Base-by-base conservation (phyloP, 2,797 vertebrate genomes). In the Parauchenoglanis punctatus region DNA sequence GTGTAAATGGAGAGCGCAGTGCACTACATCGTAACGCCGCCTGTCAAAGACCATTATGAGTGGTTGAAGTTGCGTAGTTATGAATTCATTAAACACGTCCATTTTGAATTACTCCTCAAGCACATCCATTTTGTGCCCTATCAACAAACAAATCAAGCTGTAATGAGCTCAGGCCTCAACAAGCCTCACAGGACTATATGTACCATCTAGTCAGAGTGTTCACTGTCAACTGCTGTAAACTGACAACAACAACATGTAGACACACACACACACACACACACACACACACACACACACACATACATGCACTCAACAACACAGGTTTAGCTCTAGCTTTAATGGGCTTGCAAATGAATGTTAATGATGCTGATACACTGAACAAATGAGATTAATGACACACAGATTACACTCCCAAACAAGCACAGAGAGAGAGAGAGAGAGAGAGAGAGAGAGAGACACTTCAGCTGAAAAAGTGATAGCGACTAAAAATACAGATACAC, bases 321-420 rank as follows among this genome's bases (percentile, higher is more conserved):
- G 82, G 86, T 87, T 84, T 80, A 56, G 61, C 58, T 88, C 85
- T 83, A 28, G 61, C 61, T 81, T 78, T 89, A 88, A 86, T 90
- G 78, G 84, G 85, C 85, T 85, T 86, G 88, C 83, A 89, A 89
- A 89, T 90, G 46, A 75, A 87, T 80, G 85, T 88, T 78, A 90
- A 88, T 89, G 67, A 88, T 85, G 85, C 72, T 87, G 72, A 88
- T 77, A 87, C 59, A 85, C 72, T 46, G 78, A 83, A 85, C 82
- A 90, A 86, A 90, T 86, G 87, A 88, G 81, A 89, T 86, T 86
- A 89, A 90, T 86, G 81, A 88, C 81, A 88, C 87, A 85, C 76
- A 81, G 65, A 86, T 78, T 87, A 80, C n/a, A 76, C 44, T 78
- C 44, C 54, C 28, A 87, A 87, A 87, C 81, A 82, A 28, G 8